Evolutionary conservation across 2,113 vertebrate species (phyloP).

Genomic region (Motacilla alba): DNA sequence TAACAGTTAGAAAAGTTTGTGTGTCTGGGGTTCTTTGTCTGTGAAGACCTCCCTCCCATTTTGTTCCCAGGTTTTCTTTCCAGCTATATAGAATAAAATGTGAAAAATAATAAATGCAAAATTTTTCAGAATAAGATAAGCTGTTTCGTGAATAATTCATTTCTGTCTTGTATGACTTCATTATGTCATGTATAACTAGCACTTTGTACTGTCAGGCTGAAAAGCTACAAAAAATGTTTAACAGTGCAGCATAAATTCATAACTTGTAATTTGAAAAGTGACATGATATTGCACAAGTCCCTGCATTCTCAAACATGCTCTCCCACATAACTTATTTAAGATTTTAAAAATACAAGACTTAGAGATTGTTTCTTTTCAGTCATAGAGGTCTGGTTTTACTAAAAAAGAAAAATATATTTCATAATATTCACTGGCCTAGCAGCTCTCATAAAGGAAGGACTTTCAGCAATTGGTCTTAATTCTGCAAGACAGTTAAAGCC

Average conservation of each 20-base stretch:
- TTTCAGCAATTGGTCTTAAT: background rate
- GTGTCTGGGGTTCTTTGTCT: background rate
- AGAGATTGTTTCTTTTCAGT: background rate
- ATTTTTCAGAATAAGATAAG: slow-evolving; percentile 17
- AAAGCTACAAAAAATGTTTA: slow-evolving; percentile 54
- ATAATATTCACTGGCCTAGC: background rate
- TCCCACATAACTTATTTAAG: background rate
- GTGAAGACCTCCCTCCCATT: background rate
- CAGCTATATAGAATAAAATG: background rate
- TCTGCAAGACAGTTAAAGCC: background rate
- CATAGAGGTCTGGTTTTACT: background rate
- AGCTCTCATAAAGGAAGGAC: background rate
- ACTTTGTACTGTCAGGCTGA: slow-evolving; percentile 44
- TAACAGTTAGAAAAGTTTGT: background rate
- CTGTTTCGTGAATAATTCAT: slow-evolving; percentile 41
- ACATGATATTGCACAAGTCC: slow-evolving; percentile 2
- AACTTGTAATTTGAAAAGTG: slow-evolving; percentile 45
- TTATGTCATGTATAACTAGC: slow-evolving; percentile 60
- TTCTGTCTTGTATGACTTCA: slow-evolving; percentile 50
- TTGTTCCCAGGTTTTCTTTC: background rate
- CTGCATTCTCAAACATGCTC: background rate
- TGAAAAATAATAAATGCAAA: slow-evolving; percentile 6
- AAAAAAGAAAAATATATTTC: background rate
- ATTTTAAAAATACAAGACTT: background rate
- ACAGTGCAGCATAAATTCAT: slow-evolving; percentile 35